These are phyloP conservation scores for Sclerodermus sp. DNA, from an alignment of 2,888 invertebrate species.

Conservation along the genomic window DNA sequence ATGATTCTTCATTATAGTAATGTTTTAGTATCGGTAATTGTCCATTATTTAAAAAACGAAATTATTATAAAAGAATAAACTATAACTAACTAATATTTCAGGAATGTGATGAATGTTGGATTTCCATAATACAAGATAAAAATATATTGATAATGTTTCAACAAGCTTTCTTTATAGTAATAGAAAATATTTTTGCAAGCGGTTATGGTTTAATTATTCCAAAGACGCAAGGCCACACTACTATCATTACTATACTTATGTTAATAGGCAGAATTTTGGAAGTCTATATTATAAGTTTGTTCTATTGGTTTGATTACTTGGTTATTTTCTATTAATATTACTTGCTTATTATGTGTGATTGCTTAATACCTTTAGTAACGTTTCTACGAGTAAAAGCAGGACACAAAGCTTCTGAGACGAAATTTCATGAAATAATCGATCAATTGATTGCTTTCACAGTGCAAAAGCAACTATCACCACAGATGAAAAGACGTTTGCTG, in stretches of 20 bases:
- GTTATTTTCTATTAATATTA: constrained; percentile 1
- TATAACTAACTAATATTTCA: constrained; percentile 9
- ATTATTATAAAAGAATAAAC: neutral
- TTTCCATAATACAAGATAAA: constrained; percentile 19
- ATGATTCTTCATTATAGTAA: constrained; percentile 31
- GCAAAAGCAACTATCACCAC: constrained; percentile 52
- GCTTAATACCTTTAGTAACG: constrained; percentile 48
- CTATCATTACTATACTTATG: constrained; percentile 43
- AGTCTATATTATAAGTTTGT: constrained; percentile 43
- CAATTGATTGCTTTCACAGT: constrained; percentile 54
- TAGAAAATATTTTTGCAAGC: constrained; percentile 43
- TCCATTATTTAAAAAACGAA: neutral
- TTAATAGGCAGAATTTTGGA: constrained; percentile 44
- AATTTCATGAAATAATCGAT: constrained; percentile 55
- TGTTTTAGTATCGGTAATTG: constrained; percentile 21
- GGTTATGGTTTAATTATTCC: constrained; percentile 43
- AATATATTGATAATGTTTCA: constrained; percentile 26
- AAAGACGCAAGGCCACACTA: constrained; percentile 29
- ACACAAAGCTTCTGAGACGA: constrained; percentile 44
- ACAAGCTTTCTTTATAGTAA: constrained; percentile 42
- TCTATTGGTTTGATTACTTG: neutral
- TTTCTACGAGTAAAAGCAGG: constrained; percentile 43
- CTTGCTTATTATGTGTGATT: too few relatives aligned
- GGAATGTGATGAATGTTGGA: constrained; percentile 43
- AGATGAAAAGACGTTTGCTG: constrained; percentile 50